phyloP scores from a whole-genome alignment of 35 echinoderm and acorn worm species.

The Apostichopus japonicus region DNA sequence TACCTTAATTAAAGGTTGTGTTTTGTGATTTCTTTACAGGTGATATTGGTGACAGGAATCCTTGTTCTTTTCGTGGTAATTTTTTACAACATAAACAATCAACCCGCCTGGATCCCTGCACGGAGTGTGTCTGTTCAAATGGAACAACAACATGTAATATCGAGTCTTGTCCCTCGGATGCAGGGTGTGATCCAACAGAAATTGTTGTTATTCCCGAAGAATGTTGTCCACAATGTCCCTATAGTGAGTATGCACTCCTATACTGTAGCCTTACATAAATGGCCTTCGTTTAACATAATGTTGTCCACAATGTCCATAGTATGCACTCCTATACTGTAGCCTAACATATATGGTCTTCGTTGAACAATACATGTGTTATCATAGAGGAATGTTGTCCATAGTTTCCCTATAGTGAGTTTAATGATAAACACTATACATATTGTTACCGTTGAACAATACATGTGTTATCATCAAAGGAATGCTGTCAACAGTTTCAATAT shows the following conservation, averaged over 20 bases:
- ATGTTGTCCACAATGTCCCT: slow-evolving; percentile 43
- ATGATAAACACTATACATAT: too few species aligned
- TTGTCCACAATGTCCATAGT: neutral
- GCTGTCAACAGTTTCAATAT: slow-evolving; percentile 18
- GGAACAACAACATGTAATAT: slow-evolving; percentile 26
- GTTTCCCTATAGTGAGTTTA: neutral
- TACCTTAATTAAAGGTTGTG: too few species aligned
- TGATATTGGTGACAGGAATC: neutral
- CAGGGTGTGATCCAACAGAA: neutral
- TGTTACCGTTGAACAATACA: too few species aligned
- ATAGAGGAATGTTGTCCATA: neutral
- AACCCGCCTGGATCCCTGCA: slow-evolving; percentile 17
- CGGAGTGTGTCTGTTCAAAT: slow-evolving; percentile 28
- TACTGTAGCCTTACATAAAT: too few species aligned
- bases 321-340: neutral
- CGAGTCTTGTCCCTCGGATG: slow-evolving; percentile 12
- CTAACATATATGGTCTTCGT: too few species aligned
- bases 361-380: neutral
- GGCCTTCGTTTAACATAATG: too few species aligned
- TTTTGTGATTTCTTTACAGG: too few species aligned
- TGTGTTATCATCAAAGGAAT: too few species aligned
- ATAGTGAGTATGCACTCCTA: neutral
- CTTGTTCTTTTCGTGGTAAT: slow-evolving; percentile 18
- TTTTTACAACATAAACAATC: neutral
- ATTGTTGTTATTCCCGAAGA: slow-evolving; percentile 24